Evolutionary conservation across 2,888 invertebrate species (phyloP).

Genomic region (Euspilapteryx auroguttella): DNA sequence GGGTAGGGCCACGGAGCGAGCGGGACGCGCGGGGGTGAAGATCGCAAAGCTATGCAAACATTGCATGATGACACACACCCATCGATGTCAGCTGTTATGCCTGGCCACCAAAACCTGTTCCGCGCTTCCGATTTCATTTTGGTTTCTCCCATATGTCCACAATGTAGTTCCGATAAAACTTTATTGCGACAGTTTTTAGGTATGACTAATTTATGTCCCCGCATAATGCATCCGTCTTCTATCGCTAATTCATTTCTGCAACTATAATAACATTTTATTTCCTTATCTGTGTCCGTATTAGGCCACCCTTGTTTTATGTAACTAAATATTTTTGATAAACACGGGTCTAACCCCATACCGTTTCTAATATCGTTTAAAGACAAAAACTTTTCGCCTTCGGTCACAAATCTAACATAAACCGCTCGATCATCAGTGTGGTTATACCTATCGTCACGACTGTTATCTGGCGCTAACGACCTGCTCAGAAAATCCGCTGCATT

Average conservation of each 20-base stretch:
- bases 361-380: slow-evolving; percentile 5
- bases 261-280: slow-evolving; percentile 8
- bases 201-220: slow-evolving; percentile 9
- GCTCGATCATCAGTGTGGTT: slow-evolving; percentile 6
- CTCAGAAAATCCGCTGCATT: slow-evolving; percentile 10
- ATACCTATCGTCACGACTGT: not conserved
- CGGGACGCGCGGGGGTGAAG: slow-evolving; percentile 3
- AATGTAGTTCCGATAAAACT: slow-evolving; percentile 4
- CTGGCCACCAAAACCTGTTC: slow-evolving; percentile 4
- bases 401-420: slow-evolving; percentile 9
- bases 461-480: slow-evolving; percentile 3
- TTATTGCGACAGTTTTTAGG: not conserved
- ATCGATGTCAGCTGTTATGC: slow-evolving; percentile 2
- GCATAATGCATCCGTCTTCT: slow-evolving; percentile 8
- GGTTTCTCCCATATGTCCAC: not conserved
- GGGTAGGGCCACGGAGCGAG: slow-evolving; percentile 5
- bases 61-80: not conserved
- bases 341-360: slow-evolving; percentile 7
- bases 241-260: slow-evolving; percentile 6
- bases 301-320: slow-evolving; percentile 10
- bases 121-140: slow-evolving; percentile 5
- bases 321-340: slow-evolving; percentile 4
- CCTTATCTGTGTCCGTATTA: slow-evolving; percentile 5
- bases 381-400: slow-evolving; percentile 8
- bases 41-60: slow-evolving; percentile 1